Conservation (phyloP, 2,888 invertebrate species). For the Penaeus monodon region DNA sequence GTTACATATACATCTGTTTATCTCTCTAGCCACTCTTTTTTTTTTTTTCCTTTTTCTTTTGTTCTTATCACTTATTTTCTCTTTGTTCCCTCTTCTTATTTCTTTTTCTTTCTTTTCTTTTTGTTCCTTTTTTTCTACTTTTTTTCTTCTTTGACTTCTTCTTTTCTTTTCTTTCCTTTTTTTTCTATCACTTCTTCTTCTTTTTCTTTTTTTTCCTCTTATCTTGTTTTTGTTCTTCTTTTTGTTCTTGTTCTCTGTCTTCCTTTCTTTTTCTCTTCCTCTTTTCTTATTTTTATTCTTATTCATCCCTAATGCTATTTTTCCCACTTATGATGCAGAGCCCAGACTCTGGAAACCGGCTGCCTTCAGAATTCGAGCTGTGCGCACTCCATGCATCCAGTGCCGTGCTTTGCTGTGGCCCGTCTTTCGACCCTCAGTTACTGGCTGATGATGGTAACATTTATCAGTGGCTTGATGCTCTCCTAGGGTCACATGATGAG, state of each 20-base stretch:
- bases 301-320: too few species aligned
- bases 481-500: conserved; percentile 85
- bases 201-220: background rate
- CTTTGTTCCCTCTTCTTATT: too few species aligned
- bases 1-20: too few species aligned
- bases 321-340: background rate
- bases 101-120: background rate
- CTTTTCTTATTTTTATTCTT: background rate
- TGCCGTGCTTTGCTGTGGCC: conserved; percentile 93
- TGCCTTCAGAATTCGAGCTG: conserved; percentile 72
- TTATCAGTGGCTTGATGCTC: conserved; percentile 94
- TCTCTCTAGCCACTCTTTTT: too few species aligned
- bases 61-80: too few species aligned
- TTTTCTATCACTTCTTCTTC: background rate
- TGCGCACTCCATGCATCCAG: conserved; percentile 88
- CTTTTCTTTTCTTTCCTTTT: background rate
- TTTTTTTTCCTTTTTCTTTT: too few species aligned
- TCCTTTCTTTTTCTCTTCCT: background rate
- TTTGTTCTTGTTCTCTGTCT: too few species aligned
- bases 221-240: background rate
- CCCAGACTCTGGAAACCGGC: conserved; percentile 42
- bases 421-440: conserved; percentile 88
- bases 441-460: conserved; percentile 85
- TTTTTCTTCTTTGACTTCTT: background rate
- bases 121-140: background rate